Conservation (phyloP, 2,113 vertebrate genomes). For the Aviceda subcristata region DNA sequence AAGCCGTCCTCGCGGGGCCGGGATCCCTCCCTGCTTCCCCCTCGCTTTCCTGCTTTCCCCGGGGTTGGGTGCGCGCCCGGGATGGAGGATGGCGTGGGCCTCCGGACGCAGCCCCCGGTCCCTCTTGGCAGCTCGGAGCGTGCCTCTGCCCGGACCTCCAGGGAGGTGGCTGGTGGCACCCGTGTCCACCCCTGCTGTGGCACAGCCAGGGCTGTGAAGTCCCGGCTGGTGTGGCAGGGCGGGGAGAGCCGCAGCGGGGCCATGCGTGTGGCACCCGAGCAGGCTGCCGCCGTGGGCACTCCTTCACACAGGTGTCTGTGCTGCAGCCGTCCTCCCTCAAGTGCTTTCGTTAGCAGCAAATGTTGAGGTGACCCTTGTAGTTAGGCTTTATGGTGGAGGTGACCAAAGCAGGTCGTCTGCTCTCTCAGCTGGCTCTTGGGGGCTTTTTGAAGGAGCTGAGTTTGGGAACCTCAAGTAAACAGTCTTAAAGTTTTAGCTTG, state of each 20-base stretch:
- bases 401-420: neutral
- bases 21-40: neutral
- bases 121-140: accelerated
- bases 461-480: neutral
- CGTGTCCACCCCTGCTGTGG: neutral
- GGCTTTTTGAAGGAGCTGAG: neutral
- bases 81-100: neutral
- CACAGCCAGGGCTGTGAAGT: neutral
- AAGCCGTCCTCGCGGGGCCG: neutral
- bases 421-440: neutral
- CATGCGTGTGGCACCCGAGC: neutral
- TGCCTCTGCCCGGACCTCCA: neutral
- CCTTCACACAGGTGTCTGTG: accelerated
- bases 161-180: neutral
- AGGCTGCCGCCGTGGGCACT: accelerated
- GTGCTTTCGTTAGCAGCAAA: neutral
- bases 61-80: neutral
- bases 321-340: neutral
- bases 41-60: neutral
- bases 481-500: neutral
- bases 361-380: neutral
- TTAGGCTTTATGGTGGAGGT: neutral
- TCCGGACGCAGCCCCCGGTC: neutral
- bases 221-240: neutral
- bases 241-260: accelerated